phyloP scores from a whole-genome alignment of 1,140 invertebrate species.

The Rhynchophorus ferrugineus region DNA sequence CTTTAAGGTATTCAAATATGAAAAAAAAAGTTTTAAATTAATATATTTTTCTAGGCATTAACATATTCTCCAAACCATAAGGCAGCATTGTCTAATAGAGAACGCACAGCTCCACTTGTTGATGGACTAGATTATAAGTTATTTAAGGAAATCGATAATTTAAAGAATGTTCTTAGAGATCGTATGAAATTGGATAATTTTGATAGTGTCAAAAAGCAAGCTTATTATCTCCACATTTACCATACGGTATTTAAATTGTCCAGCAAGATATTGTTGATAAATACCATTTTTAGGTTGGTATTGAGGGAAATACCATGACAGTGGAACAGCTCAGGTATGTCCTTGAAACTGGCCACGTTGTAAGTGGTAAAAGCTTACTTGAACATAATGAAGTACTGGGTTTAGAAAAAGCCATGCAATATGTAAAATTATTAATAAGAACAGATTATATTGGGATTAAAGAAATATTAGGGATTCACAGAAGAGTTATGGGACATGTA shows the following conservation, averaged over 20 bases:
- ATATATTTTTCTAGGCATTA: constrained; percentile 61
- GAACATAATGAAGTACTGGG: constrained; percentile 96
- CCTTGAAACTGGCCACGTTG: constrained; percentile 85
- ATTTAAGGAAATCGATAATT: constrained; percentile 76
- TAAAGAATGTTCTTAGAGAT: constrained; percentile 70
- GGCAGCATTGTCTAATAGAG: constrained; percentile 70
- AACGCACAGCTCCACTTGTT: constrained; percentile 79
- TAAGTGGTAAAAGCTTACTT: constrained; percentile 88
- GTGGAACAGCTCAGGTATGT: constrained; percentile 87
- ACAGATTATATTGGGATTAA: constrained; percentile 66
- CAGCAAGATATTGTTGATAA: constrained; percentile 1
- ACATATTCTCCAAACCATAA: constrained; percentile 74
- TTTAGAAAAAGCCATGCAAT: constrained; percentile 91
- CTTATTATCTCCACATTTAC: constrained; percentile 94
- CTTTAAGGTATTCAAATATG: constrained; percentile 44
- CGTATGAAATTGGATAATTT: constrained; percentile 75
- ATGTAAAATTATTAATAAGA: constrained; percentile 78
- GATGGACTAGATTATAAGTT: constrained; percentile 80
- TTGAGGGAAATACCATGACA: constrained; percentile 96
- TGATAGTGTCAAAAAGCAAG: constrained; percentile 83
- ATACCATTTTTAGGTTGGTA: constrained; percentile 53
- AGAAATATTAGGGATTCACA: constrained; percentile 90
- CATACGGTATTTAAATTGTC: constrained; percentile 80
- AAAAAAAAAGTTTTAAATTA: too few species aligned
- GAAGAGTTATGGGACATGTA: constrained; percentile 86